Percentiles rank a stretch among this genome's conserved stretches.
Evolutionary conservation across 23 tunicate genomes (phyloP).

Genomic region (Trididemnum nubilum): DNA sequence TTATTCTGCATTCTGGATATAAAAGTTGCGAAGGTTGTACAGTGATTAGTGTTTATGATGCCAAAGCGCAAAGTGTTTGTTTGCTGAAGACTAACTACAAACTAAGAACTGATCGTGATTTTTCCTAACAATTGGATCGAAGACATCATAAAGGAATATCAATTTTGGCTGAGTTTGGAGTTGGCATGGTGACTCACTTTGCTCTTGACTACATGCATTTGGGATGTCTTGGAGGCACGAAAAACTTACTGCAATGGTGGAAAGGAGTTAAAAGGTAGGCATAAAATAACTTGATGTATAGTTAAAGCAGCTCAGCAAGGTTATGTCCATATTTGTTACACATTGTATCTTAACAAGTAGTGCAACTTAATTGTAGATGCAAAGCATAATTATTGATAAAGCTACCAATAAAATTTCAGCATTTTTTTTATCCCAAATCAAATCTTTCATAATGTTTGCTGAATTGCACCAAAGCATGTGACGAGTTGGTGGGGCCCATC

Average conservation of each 20-base stretch:
- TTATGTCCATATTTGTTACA: no score
- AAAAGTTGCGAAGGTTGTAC: conserved; percentile 42
- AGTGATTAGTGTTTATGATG: conserved; percentile 37
- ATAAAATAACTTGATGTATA: no score
- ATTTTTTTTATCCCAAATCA: no score
- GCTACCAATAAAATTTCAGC: no score
- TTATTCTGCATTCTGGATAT: conserved; percentile 51
- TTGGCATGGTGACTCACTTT: conserved; percentile 41
- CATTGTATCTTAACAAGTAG: no score
- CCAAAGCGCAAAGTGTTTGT: conserved; percentile 4
- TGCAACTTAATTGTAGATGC: no score
- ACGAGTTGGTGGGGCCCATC: no score
- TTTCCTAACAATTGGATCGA: conserved; percentile 16
- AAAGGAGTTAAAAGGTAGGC: conserved; percentile 46
- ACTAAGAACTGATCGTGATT: conserved; percentile 16
- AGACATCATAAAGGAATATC: conserved; percentile 49
- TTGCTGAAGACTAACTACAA: conserved; percentile 11
- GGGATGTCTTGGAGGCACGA: conserved; percentile 56
- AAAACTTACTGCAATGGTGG: conserved; percentile 46
- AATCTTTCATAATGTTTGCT: no score
- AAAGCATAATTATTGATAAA: no score
- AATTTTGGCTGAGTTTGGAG: conserved; percentile 24
- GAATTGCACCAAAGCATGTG: no score
- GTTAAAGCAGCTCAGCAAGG: no score
- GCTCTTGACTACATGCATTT: conserved; percentile 57